Evolutionary conservation across 2,888 invertebrate species (phyloP).

Genomic region (Drosophila setosimentum): DNA sequence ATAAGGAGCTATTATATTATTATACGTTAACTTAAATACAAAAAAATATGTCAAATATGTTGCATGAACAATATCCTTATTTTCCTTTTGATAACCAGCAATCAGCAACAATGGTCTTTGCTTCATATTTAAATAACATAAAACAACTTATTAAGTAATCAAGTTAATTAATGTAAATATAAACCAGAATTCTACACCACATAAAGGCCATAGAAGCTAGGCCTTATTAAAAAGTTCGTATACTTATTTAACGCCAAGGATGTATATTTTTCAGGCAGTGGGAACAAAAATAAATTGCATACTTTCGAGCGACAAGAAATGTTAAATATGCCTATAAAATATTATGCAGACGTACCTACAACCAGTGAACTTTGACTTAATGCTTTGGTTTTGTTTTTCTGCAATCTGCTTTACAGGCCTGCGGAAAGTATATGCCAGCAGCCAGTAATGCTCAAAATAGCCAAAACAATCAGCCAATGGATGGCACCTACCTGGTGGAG

Average conservation of each 20-base stretch:
- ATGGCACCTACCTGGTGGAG: conserved; percentile 93
- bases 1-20: too few relatives aligned
- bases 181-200: neutral
- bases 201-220: neutral
- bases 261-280: neutral
- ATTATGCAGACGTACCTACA: neutral
- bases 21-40: neutral
- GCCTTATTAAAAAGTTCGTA: neutral
- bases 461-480: conserved; percentile 93
- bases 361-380: conserved; percentile 8
- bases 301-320: neutral
- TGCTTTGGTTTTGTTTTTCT: conserved; percentile 13
- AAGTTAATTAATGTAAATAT: neutral
- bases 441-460: conserved; percentile 92
- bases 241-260: neutral
- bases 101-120: neutral
- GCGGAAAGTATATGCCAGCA: conserved; percentile 95
- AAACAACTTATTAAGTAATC: neutral
- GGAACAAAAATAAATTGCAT: neutral
- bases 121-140: neutral
- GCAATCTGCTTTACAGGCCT: conserved; percentile 87
- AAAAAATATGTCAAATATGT: neutral
- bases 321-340: conserved; percentile 9
- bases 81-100: neutral
- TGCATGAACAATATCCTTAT: neutral